Evolutionary conservation across 1,140 invertebrate genomes (phyloP).

Genomic region (Asobara japonica): DNA sequence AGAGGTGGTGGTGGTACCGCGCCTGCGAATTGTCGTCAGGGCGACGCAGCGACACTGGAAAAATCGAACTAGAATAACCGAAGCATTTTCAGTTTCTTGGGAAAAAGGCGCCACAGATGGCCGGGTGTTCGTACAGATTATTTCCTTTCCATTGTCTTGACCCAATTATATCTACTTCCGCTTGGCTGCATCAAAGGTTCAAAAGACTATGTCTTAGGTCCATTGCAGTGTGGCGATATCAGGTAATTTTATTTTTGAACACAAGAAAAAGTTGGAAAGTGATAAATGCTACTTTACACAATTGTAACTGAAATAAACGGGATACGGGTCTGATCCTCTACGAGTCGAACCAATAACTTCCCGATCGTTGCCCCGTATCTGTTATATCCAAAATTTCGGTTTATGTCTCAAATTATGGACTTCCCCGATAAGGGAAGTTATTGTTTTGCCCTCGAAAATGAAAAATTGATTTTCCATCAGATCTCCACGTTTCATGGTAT

Average conservation of each 20-base stretch:
- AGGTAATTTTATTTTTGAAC: constrained; percentile 21
- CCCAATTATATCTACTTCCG: background rate
- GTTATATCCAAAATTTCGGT: no score
- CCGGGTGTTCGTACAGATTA: background rate
- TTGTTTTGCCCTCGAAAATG: no score
- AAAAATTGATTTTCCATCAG: no score
- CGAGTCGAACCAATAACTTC: background rate
- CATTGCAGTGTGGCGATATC: constrained; percentile 26
- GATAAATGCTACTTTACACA: background rate
- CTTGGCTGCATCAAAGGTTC: background rate
- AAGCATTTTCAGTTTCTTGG: constrained; percentile 53
- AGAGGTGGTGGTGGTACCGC: constrained; percentile 55
- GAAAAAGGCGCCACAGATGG: background rate
- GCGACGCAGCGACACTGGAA: constrained; percentile 63
- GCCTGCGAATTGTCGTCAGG: constrained; percentile 67
- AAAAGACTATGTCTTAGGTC: constrained; percentile 19
- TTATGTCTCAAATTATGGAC: no score
- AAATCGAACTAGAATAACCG: constrained; percentile 68
- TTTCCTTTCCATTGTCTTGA: background rate
- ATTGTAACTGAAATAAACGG: no score
- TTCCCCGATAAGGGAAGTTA: no score
- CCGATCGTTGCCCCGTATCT: no score
- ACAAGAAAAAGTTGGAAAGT: background rate
- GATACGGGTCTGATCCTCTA: background rate
- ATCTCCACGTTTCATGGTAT: no score